Evolutionary conservation across 2,113 vertebrate genomes (phyloP).

Genomic region (Clarias batrachus): DNA sequence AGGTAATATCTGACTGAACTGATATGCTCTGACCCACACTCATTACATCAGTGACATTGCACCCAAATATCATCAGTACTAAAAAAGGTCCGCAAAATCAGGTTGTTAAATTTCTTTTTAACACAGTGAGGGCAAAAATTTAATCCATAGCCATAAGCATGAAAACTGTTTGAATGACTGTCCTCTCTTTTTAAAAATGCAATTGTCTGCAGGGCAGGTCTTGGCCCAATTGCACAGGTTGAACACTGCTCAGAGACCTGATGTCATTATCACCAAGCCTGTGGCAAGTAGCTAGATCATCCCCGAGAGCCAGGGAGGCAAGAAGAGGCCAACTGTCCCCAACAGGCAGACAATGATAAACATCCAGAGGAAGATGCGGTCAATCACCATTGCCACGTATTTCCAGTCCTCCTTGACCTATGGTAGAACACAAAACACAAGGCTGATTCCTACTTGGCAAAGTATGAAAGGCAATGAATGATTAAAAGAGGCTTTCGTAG

Average conservation of each 20-base stretch:
- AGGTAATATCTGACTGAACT: constrained; percentile 29
- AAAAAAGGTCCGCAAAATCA: constrained; percentile 26
- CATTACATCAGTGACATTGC: constrained; percentile 17
- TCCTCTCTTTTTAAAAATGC: background rate
- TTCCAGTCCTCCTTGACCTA: constrained; percentile 60
- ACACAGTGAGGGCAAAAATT: background rate
- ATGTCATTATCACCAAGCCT: constrained; percentile 7
- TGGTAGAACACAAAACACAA: constrained; percentile 64
- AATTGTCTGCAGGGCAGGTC: constrained; percentile 13
- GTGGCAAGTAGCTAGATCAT: constrained; percentile 48
- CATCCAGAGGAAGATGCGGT: constrained; percentile 59
- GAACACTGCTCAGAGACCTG: constrained; percentile 6
- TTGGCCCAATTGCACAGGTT: constrained; percentile 19
- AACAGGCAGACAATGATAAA: constrained; percentile 58
- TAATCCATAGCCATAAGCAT: background rate
- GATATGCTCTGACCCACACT: constrained; percentile 17
- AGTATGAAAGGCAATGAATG: background rate
- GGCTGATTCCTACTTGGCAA: constrained; percentile 56
- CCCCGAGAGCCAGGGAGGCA: constrained; percentile 56
- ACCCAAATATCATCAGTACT: constrained; percentile 21
- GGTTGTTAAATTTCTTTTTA: constrained; percentile 25
- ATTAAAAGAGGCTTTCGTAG: background rate
- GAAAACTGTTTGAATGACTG: background rate
- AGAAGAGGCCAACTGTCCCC: constrained; percentile 55
- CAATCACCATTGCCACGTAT: constrained; percentile 57